These are phyloP conservation scores for Corythucha ciliata DNA, from an alignment of 2,888 invertebrate genomes.

Conservation along the genomic window DNA sequence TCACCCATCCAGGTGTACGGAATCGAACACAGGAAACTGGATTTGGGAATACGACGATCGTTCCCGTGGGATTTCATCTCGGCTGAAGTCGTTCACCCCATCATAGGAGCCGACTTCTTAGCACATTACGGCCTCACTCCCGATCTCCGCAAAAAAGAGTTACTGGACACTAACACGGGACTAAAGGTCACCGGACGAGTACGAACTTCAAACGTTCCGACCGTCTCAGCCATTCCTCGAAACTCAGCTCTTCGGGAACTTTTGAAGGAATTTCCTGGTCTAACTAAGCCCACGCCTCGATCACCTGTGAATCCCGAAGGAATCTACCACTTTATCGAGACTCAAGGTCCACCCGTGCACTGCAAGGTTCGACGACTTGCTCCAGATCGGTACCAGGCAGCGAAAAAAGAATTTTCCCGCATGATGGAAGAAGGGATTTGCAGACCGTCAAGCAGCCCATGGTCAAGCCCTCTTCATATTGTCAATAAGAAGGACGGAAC, in stretches of 20 bases:
- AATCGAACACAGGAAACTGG: background rate
- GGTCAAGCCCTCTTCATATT: conserved; percentile 6
- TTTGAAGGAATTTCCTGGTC: too few species aligned
- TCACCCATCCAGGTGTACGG: background rate
- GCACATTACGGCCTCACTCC: background rate
- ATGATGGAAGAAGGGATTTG: conserved; percentile 31
- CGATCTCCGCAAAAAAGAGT: too few species aligned
- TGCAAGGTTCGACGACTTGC: conserved; percentile 36
- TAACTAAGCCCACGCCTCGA: too few species aligned
- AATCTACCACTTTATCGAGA: conserved; percentile 32
- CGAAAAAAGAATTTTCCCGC: conserved; percentile 36
- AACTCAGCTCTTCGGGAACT: too few species aligned
- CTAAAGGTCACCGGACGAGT: too few species aligned
- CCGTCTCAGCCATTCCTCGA: too few species aligned
- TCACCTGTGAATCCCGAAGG: too few species aligned
- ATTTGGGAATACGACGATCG: background rate
- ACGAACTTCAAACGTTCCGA: too few species aligned
- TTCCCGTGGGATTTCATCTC: background rate
- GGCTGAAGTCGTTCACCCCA: background rate
- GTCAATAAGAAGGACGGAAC: conserved; percentile 6
- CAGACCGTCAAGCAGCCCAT: conserved; percentile 5
- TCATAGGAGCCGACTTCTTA: background rate
- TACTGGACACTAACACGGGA: too few species aligned
- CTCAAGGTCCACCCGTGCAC: conserved; percentile 37
- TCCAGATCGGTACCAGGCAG: conserved; percentile 23